phyloP scores from a whole-genome alignment of 2,797 vertebrate species.

The Malacoraja senta region DNA sequence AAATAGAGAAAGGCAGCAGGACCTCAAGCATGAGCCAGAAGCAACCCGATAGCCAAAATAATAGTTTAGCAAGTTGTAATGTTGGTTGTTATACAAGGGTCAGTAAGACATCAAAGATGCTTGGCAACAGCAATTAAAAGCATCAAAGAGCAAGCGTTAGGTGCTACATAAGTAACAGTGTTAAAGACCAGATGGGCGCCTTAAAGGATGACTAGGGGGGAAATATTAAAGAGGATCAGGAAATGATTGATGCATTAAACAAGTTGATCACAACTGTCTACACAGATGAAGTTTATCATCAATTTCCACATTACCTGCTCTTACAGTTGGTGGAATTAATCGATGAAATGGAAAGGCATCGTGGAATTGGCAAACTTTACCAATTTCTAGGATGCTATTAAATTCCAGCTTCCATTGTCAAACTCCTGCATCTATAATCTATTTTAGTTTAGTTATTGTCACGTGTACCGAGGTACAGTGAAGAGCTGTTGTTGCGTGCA shows the following conservation, averaged over 20 bases:
- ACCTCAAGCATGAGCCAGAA: neutral
- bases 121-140: neutral
- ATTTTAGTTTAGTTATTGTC: no score
- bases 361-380: neutral
- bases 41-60: neutral
- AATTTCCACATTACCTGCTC: constrained; percentile 22
- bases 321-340: neutral
- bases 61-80: neutral
- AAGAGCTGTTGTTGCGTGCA: no score
- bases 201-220: constrained; percentile 7
- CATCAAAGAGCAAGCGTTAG: neutral
- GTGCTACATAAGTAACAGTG: neutral
- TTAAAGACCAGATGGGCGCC: constrained; percentile 16
- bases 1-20: neutral
- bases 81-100: neutral
- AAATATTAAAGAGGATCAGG: constrained; percentile 31
- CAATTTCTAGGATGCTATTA: neutral
- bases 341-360: neutral
- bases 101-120: neutral
- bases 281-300: constrained; percentile 28
- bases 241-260: constrained; percentile 28
- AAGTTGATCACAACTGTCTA: constrained; percentile 17
- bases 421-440: neutral
- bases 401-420: neutral
- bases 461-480: no score